Base-by-base conservation (phyloP, 2,888 invertebrate genomes). In the Ectemnius continuus region DNA sequence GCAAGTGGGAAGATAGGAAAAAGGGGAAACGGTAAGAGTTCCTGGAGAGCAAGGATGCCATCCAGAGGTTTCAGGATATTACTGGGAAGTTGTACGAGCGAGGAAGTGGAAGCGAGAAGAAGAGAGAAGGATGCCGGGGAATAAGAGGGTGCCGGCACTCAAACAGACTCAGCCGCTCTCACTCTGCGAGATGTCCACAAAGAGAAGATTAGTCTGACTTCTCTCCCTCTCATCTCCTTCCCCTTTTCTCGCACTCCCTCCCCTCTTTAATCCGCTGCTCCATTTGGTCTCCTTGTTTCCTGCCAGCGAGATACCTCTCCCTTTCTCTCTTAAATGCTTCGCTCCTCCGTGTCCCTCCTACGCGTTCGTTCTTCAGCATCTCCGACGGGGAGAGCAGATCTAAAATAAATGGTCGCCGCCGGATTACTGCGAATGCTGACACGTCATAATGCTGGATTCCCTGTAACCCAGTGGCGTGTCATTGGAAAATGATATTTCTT, bases 51-150 rank as follows among this genome's bases (percentile, higher is more conserved):
- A 70, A 69, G 74, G 65, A 70, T 74, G 79, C 68, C 63, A 79
- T 65, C 80, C 79, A 67, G 62, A 71, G 74, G 76, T 76, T 83
- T 74, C 74, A 62, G 74, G 82, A 87, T 85, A 87, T 87, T 86
- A 82, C 80, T 78, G 75, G 81, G 78, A 66, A 70, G 72, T 67
- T 73, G 66, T 66, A 71, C 61, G 36, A 75, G 75, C 63, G 80
- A 73, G 73, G 62, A 62, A 61, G 62, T 68, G 73, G 70, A 76
- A 70, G 69, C 61, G 72, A 23, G 23, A 23, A 23, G 75, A 75
- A 48, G 59, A 64, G 71, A 61, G 69, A 68, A 61, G 66, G 61
- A 61, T 2, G 61, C 64, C n/a, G n/a, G n/a, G 73, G 73, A 59
- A 67, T 59, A 61, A 26, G 65, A 48, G 61, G 74, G 67, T 52